These are phyloP conservation scores for Spodoptera picta DNA, from an alignment of 2,888 invertebrate species.

Conservation along the genomic window DNA sequence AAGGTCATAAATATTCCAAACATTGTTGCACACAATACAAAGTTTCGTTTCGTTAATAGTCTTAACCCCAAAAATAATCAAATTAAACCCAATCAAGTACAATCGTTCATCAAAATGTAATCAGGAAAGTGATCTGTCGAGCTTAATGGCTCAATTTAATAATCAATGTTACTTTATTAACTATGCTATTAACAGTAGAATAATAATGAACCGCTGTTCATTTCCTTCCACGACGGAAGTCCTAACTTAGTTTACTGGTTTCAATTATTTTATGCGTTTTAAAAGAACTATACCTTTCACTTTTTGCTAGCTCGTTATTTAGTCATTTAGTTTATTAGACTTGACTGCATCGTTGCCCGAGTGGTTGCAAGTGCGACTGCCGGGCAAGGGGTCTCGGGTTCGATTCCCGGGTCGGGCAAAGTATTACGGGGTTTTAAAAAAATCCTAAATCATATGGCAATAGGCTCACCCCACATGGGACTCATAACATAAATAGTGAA, in stretches of 20 bases:
- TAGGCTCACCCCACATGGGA: too few relatives aligned
- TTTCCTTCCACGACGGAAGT: constrained; percentile 49
- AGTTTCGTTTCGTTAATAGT: background rate
- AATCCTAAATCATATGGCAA: too few relatives aligned
- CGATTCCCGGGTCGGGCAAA: too few relatives aligned
- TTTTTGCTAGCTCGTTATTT: constrained; percentile 8
- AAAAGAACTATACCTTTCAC: constrained; percentile 44
- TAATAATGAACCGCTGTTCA: constrained; percentile 38
- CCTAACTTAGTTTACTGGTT: constrained; percentile 42
- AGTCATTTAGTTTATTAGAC: constrained; percentile 10
- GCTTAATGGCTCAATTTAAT: constrained; percentile 33
- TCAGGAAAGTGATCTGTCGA: constrained; percentile 24
- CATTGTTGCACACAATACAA: too few relatives aligned
- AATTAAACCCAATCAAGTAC: constrained; percentile 27
- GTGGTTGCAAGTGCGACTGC: too few relatives aligned
- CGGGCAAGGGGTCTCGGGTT: too few relatives aligned
- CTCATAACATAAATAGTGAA: too few relatives aligned
- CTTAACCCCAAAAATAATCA: constrained; percentile 13
- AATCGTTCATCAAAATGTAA: constrained; percentile 43
- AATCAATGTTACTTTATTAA: constrained; percentile 39
- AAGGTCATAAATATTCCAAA: too few relatives aligned
- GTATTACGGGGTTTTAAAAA: too few relatives aligned
- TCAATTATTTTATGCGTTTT: constrained; percentile 27
- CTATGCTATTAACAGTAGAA: constrained; percentile 47
- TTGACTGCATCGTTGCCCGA: too few relatives aligned